These are phyloP conservation scores for Polymixis lichenea DNA, from an alignment of 2,888 invertebrate species.

Conservation along the genomic window DNA sequence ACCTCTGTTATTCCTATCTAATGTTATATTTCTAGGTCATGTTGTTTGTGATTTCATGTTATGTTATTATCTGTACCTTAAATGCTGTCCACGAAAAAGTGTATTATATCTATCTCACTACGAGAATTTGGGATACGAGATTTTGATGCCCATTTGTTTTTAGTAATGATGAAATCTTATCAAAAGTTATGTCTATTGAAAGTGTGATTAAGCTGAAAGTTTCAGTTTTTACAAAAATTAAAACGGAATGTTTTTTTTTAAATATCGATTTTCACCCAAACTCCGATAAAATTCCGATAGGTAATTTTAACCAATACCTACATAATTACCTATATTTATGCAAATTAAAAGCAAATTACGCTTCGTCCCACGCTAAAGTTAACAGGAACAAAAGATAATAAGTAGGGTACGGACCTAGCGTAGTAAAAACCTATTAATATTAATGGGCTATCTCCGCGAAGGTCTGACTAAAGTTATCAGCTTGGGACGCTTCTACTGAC, in stretches of 20 bases:
- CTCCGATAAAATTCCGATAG: neutral
- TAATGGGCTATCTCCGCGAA: constrained; percentile 60
- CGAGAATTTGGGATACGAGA: neutral
- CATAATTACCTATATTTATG: constrained; percentile 43
- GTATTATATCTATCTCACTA: neutral
- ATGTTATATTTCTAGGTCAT: no score
- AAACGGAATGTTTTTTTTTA: neutral
- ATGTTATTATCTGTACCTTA: neutral
- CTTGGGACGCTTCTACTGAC: constrained; percentile 47
- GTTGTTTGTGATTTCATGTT: no score
- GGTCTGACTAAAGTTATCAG: constrained; percentile 61
- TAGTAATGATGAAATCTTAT: neutral
- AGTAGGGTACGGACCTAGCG: constrained; percentile 51
- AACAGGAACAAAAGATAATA: constrained; percentile 62
- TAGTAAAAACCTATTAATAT: constrained; percentile 66
- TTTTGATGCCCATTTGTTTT: neutral
- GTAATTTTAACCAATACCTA: constrained; percentile 24
- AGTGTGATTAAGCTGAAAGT: neutral
- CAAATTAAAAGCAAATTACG: constrained; percentile 51
- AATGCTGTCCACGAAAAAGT: neutral
- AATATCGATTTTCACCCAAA: neutral
- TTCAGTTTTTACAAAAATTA: neutral
- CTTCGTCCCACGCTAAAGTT: constrained; percentile 37
- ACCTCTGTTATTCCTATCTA: no score
- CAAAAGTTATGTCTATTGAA: neutral